A percentile compares a stretch with the other conserved stretches of the same genome.
Conservation (phyloP, 2,797 vertebrate genomes). For the Hybognathus amarus region DNA sequence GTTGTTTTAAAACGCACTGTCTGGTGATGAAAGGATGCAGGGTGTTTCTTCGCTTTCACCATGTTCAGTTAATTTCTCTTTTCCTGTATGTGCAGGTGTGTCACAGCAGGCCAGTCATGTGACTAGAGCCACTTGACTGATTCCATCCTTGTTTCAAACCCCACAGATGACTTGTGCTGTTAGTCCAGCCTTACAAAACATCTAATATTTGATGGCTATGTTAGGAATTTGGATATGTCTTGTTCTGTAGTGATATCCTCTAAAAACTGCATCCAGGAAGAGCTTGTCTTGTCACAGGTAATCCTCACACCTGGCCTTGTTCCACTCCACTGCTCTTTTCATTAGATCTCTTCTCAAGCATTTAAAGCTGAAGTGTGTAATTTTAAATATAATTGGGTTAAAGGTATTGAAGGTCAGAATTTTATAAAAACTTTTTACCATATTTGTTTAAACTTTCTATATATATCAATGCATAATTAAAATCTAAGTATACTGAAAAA, state of each 20-base stretch:
- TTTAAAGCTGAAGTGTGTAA: neutral
- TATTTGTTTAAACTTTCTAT: too few relatives aligned
- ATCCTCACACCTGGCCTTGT: conserved; percentile 12
- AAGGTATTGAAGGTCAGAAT: too few relatives aligned
- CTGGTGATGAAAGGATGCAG: conserved; percentile 38
- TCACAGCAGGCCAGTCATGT: conserved; percentile 14
- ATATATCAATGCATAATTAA: too few relatives aligned
- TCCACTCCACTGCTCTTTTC: neutral
- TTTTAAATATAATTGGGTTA: neutral
- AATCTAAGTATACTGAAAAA: too few relatives aligned
- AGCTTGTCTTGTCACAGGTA: neutral
- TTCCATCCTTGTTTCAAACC: neutral
- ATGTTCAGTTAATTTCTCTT: conserved; percentile 3
- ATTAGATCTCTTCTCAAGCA: neutral
- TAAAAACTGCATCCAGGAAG: neutral
- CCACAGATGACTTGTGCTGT: neutral
- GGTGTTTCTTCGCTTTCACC: conserved; percentile 13
- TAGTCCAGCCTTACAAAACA: neutral
- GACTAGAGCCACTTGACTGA: neutral
- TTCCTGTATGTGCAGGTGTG: conserved; percentile 44
- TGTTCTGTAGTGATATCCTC: neutral
- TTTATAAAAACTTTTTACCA: too few relatives aligned
- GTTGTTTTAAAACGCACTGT: conserved; percentile 30
- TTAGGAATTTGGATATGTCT: neutral
- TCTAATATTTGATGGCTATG: neutral